Evolutionary conservation across 2,113 vertebrate genomes (phyloP).

Genomic region (Ranitomeya imitator): DNA sequence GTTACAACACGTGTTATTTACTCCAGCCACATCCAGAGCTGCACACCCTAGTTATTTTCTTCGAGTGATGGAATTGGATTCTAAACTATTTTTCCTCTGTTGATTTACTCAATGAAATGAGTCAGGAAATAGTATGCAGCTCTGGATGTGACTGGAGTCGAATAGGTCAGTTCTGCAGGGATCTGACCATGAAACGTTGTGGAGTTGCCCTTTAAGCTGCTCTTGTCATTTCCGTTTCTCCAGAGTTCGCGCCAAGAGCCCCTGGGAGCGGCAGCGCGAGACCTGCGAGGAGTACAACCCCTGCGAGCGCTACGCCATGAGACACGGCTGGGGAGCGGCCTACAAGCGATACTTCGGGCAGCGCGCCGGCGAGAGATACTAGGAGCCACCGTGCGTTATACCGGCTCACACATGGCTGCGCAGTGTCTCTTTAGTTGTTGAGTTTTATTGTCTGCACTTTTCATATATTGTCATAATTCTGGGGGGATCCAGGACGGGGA

Average conservation of each 20-base stretch:
- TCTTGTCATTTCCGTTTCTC: not conserved
- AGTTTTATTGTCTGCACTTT: slow-evolving; percentile 6
- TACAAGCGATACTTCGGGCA: slow-evolving; percentile 78
- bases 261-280: slow-evolving; percentile 79
- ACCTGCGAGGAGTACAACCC: slow-evolving; percentile 83
- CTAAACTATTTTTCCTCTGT: not conserved
- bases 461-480: not conserved
- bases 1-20: not conserved
- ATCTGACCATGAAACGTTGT: not conserved
- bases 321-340: slow-evolving; percentile 76
- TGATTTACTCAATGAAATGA: no score
- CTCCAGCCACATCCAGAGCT: not conserved
- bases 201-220: not conserved
- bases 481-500: not conserved
- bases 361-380: slow-evolving; percentile 60
- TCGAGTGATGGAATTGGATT: no score
- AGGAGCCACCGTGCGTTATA: not conserved
- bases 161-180: no score
- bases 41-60: not conserved
- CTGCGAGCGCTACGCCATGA: slow-evolving; percentile 76
- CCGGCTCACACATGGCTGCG: not conserved
- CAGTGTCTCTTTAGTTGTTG: not conserved
- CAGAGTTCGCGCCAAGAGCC: slow-evolving; percentile 75
- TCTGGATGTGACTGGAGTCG: not conserved
- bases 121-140: not conserved